A percentile compares a stretch with the other conserved stretches of the same genome.
These are phyloP conservation scores for Ictidomys tridecemlineatus DNA, from an alignment of 2,113 vertebrate species.

Conservation along the genomic window DNA sequence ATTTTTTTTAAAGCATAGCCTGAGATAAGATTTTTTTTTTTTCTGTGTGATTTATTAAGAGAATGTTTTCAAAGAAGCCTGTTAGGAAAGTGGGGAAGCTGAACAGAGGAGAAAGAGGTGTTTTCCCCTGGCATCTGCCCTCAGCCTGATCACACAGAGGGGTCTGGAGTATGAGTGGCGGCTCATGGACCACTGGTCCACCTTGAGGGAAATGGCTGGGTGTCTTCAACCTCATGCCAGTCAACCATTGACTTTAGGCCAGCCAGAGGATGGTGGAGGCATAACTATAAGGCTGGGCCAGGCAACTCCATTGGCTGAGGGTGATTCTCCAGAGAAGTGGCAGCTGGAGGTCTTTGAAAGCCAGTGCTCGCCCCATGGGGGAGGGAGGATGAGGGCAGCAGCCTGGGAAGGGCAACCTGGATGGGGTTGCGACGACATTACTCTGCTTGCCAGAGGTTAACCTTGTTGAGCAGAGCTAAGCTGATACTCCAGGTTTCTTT, in stretches of 20 bases:
- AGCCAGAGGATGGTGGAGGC: background rate
- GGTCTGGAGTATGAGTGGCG: rapidly evolving
- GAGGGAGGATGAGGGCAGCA: too few relatives aligned
- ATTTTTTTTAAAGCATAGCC: background rate
- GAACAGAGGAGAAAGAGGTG: background rate
- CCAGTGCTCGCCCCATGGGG: rapidly evolving
- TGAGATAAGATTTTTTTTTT: background rate
- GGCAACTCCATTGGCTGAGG: background rate
- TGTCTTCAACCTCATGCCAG: background rate
- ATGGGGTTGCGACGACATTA: too few relatives aligned
- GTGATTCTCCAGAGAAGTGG: background rate
- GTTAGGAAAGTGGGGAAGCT: background rate
- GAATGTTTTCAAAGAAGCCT: background rate
- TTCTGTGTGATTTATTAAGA: background rate
- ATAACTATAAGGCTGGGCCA: background rate
- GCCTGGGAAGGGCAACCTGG: background rate
- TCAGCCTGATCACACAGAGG: background rate
- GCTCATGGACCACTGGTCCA: background rate
- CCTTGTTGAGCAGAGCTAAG: background rate
- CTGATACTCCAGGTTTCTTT: background rate
- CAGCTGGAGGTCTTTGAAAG: background rate
- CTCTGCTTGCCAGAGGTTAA: background rate
- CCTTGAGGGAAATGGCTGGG: background rate
- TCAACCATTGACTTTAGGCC: background rate
- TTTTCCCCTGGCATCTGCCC: rapidly evolving